Conservation (phyloP, 2,797 vertebrate species). For the Chaetophractus vellerosus region DNA sequence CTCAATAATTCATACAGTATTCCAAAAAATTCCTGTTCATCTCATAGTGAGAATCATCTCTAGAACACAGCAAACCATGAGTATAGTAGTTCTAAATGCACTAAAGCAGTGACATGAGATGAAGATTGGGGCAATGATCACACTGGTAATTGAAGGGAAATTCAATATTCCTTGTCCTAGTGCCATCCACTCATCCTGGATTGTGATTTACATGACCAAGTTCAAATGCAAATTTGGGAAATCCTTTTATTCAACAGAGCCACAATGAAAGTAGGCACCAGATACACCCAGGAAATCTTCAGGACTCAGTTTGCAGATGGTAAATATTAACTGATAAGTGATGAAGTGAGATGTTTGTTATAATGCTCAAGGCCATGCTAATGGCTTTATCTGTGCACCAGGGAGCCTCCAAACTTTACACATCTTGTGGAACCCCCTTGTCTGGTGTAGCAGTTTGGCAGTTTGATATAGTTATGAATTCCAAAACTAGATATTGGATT, state of each 20-base stretch:
- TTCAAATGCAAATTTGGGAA: background rate
- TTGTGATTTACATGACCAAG: background rate
- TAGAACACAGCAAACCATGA: background rate
- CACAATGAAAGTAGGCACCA: background rate
- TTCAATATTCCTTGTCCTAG: background rate
- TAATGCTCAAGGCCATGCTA: background rate
- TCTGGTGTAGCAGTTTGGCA: no score
- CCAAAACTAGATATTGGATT: no score
- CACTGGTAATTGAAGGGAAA: background rate
- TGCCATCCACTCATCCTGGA: background rate
- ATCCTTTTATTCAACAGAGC: background rate
- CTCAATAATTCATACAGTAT: background rate
- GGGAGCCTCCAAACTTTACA: background rate
- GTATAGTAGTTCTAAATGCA: background rate
- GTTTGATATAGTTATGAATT: no score
- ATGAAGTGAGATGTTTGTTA: background rate
- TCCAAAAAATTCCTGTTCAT: background rate
- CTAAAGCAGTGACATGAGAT: background rate
- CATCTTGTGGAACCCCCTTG: background rate
- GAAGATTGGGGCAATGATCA: background rate
- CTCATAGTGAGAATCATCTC: background rate
- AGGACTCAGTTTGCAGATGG: background rate
- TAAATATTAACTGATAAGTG: conserved; percentile 10
- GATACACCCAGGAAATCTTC: background rate
- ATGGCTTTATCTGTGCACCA: background rate